Base-by-base conservation (phyloP, 2,888 invertebrate genomes). In the Muscina levida region DNA sequence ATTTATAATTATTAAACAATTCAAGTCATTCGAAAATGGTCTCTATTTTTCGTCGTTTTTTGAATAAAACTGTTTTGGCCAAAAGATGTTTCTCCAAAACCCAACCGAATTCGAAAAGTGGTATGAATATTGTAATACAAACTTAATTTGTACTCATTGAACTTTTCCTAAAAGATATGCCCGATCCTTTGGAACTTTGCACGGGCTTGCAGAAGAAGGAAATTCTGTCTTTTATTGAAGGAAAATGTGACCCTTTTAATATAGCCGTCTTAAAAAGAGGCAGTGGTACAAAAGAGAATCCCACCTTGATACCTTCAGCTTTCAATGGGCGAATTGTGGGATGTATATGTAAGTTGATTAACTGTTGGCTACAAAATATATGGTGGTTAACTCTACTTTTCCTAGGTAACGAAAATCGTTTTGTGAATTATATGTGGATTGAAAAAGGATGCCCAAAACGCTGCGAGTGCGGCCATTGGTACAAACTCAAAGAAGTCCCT, bases 381-480 rank as follows among this genome's bases (percentile, higher is more conserved):
- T 46, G 15, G 15, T 8, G 67, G 42, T 77, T 85, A 89, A 87
- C 76, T 17, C 48, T 72, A 0, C 1, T 37, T 17, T 53, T 72
- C 0, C 2, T 37, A 93, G 93, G 93, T 89, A 96, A 97, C 90
- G 97, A 97, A 89, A 98, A 98, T 88, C 93, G 96, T 17, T 92
- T 93, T 76, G 94, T 98, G 83, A 95, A 95, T 88, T 99, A 97
- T 97, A 97, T 98, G 95, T 97, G 97, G 96, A 91, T 99, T 85
- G 95, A 98, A 90, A 93, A 95, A 91, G 98, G 96, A 24, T 93
- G 94, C 83, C 95, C 97, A 66, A 96, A 95, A 88, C 94, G 98
- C 84, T 99, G 98, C 89, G 96, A 96, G 88, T 99, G 99, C 90
- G 99, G 99, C 57, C 94, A 97, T 90, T 98, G 97, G 96, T 98